Evolutionary conservation across 2,113 vertebrate genomes (phyloP).

Genomic region (Alouatta palliata): DNA sequence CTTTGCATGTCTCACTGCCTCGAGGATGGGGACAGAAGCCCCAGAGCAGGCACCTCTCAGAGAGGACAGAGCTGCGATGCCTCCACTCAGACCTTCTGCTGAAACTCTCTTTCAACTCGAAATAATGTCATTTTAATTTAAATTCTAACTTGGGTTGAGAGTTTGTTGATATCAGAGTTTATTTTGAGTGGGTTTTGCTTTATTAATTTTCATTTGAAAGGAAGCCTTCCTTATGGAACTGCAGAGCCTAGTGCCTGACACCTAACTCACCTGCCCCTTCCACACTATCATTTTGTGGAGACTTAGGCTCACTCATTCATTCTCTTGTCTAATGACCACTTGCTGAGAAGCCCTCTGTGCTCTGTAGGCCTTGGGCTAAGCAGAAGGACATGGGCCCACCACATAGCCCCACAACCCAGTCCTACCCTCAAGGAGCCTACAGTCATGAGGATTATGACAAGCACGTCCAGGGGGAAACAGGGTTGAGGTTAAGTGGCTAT

Average conservation of each 20-base stretch:
- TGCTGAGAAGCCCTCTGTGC: neutral
- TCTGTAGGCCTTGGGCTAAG: neutral
- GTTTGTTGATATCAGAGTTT: neutral
- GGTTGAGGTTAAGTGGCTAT: neutral
- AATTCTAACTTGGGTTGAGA: neutral
- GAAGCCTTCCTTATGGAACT: neutral
- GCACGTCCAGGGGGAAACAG: neutral
- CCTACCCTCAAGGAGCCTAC: neutral
- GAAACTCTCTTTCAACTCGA: neutral
- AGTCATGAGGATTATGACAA: no score
- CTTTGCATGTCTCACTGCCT: neutral
- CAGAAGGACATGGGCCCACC: accelerated
- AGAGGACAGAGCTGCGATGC: accelerated
- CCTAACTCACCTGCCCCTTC: no score
- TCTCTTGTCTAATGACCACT: neutral
- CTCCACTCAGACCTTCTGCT: neutral
- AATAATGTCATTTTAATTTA: neutral
- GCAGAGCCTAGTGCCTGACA: neutral
- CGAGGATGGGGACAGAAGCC: neutral
- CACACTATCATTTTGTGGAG: neutral
- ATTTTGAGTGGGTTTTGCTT: neutral
- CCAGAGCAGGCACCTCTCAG: neutral
- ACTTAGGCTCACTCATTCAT: neutral
- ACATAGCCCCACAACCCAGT: neutral
- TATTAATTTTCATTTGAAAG: neutral